Conservation (phyloP, 2,797 vertebrate genomes). For the Rhinatrema bivittatum region DNA sequence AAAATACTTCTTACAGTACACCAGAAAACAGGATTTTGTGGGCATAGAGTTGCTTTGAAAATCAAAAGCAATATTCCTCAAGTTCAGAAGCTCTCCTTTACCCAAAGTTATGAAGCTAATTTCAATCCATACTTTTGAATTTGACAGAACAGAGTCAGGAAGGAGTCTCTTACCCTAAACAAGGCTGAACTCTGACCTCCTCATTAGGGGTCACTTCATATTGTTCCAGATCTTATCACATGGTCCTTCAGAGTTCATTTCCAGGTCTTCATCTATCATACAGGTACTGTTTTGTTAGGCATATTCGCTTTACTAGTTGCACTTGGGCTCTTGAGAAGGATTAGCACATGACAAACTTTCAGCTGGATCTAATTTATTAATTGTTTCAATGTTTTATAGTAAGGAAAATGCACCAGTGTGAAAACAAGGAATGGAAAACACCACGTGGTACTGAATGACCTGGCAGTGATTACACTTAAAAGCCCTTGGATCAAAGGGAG, state of each 20-base stretch:
- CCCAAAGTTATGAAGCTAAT: neutral
- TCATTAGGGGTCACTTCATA: neutral
- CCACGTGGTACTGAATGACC: conserved; percentile 37
- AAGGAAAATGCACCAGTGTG: conserved; percentile 43
- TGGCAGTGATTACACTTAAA: conserved; percentile 57
- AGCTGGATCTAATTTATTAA: conserved; percentile 54
- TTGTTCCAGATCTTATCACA: conserved; percentile 6
- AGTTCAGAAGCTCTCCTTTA: too few relatives aligned
- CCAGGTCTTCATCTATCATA: conserved; percentile 19
- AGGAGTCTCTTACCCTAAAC: neutral
- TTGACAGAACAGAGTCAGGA: neutral
- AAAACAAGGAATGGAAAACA: conserved; percentile 44
- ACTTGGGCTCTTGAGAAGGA: conserved; percentile 17
- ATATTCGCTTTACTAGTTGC: conserved; percentile 14
- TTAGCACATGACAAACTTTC: conserved; percentile 40
- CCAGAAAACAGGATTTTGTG: too few relatives aligned
- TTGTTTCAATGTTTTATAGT: conserved; percentile 41
- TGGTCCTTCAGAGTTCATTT: neutral
- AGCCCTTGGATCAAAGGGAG: conserved; percentile 45
- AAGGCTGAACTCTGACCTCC: neutral
- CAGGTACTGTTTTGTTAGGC: conserved; percentile 4
- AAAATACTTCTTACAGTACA: too few relatives aligned
- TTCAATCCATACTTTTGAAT: conserved; percentile 1
- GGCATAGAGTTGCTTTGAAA: too few relatives aligned
- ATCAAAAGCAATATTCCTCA: too few relatives aligned